These are phyloP conservation scores for Moxostoma hubbsi DNA, from an alignment of 2,797 vertebrate species.

Conservation along the genomic window DNA sequence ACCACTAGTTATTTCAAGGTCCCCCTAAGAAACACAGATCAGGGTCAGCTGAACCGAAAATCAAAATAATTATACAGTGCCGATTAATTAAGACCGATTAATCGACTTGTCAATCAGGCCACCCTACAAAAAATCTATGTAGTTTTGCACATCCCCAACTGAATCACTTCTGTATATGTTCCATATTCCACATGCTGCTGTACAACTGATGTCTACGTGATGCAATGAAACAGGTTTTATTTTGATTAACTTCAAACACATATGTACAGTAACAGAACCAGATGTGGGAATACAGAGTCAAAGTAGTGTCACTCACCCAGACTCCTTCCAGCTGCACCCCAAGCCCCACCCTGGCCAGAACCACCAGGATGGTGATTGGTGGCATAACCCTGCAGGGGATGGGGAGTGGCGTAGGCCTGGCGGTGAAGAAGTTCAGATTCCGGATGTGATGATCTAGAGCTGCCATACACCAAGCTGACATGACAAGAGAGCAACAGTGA, in stretches of 20 bases:
- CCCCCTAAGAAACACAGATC: too few relatives aligned
- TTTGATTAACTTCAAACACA: background rate
- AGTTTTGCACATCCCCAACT: too few relatives aligned
- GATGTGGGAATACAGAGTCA: background rate
- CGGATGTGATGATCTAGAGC: slow-evolving; percentile 92
- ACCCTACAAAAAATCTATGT: too few relatives aligned
- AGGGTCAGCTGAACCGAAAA: too few relatives aligned
- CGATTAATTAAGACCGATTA: too few relatives aligned
- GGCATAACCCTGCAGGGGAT: slow-evolving; percentile 95
- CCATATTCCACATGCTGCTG: background rate
- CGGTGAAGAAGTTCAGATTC: slow-evolving; percentile 94
- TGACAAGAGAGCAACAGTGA: slow-evolving; percentile 39
- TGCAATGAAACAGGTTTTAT: background rate
- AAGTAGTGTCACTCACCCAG: slow-evolving; percentile 77
- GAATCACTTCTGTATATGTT: too few relatives aligned
- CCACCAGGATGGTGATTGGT: slow-evolving; percentile 96
- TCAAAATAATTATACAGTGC: too few relatives aligned
- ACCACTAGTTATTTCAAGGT: too few relatives aligned
- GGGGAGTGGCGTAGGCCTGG: slow-evolving; percentile 92
- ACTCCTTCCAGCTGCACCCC: slow-evolving; percentile 84
- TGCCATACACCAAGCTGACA: slow-evolving; percentile 90
- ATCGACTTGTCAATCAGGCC: too few relatives aligned
- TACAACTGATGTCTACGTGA: background rate
- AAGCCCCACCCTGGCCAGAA: slow-evolving; percentile 84
- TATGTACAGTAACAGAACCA: background rate